phyloP scores from a whole-genome alignment of 2,113 vertebrate species.

The Oncorhynchus masou region DNA sequence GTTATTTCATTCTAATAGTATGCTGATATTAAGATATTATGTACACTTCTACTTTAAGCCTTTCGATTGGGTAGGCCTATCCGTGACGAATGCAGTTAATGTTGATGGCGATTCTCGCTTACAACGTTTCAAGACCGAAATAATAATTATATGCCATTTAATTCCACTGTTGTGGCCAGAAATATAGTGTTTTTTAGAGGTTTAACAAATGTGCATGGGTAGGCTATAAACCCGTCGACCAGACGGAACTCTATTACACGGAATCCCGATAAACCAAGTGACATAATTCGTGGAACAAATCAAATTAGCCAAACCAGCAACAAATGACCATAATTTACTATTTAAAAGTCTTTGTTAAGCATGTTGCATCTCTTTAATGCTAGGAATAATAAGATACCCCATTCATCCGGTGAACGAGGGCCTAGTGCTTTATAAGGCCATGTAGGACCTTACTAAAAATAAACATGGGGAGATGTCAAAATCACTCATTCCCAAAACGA shows the following conservation, averaged over 20 bases:
- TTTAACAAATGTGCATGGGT: conserved; percentile 5
- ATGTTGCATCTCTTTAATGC: conserved; percentile 21
- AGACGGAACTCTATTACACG: conserved; percentile 9
- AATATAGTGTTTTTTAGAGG: conserved; percentile 12
- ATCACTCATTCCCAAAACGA: conserved; percentile 12
- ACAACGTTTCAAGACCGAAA: conserved; percentile 5
- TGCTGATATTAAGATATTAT: background rate
- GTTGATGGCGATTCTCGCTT: background rate
- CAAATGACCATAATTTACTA: conserved; percentile 43
- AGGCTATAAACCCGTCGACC: background rate
- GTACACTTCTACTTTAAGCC: no score
- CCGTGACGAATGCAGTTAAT: conserved; percentile 1
- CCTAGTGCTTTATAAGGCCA: no score
- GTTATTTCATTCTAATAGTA: background rate
- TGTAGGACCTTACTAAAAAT: no score
- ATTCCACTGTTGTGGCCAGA: conserved; percentile 8
- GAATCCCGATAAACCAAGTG: conserved; percentile 37
- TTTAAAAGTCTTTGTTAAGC: conserved; percentile 26
- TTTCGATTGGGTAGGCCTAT: background rate
- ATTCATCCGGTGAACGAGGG: conserved; percentile 7
- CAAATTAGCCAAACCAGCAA: conserved; percentile 43
- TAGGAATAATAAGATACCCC: conserved; percentile 21
- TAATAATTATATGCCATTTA: conserved; percentile 8
- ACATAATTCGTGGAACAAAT: conserved; percentile 51
- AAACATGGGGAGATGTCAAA: background rate